Conservation (phyloP, 1,140 invertebrate genomes). For the Helicorthomorpha holstii region DNA sequence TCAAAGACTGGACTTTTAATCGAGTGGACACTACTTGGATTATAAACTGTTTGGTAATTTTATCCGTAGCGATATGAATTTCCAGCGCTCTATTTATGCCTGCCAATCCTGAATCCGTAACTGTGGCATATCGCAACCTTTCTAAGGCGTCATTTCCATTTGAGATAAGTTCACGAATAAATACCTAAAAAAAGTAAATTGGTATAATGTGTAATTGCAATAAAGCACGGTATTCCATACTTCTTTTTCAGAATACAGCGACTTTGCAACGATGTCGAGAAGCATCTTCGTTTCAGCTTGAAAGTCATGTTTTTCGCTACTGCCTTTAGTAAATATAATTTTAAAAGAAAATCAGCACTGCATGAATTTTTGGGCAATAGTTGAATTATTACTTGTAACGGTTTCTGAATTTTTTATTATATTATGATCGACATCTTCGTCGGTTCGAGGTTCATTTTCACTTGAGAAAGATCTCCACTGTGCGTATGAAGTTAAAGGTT, state of each 20-base stretch:
- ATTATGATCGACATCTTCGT: conserved; percentile 18
- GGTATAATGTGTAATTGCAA: not conserved
- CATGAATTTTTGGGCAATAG: not conserved
- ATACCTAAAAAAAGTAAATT: conserved; percentile 43
- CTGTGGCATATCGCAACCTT: conserved; percentile 59
- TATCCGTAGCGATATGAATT: conserved; percentile 79
- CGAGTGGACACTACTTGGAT: conserved; percentile 46
- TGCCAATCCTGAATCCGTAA: conserved; percentile 29
- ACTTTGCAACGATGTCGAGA: conserved; percentile 90
- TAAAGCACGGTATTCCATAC: conserved; percentile 28
- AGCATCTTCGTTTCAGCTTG: conserved; percentile 92
- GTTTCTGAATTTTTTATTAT: conserved; percentile 23
- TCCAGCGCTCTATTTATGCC: conserved; percentile 36
- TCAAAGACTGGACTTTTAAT: not conserved
- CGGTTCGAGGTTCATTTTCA: conserved; percentile 1
- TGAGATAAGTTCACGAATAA: conserved; percentile 86
- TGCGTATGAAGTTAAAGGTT: too few relatives aligned
- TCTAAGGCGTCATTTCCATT: conserved; percentile 95
- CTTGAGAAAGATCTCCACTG: too few relatives aligned
- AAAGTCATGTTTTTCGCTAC: conserved; percentile 44
- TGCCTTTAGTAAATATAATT: conserved; percentile 6
- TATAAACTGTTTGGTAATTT: conserved; percentile 61
- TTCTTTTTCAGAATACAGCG: conserved; percentile 94
- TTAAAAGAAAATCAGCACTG: not conserved
- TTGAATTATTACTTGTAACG: conserved; percentile 15